Evolutionary conservation across 64 coral and sea anemone genomes (phyloP), one percentile per base, ranked within the genome.

Genomic region (Montipora sp.): DNA sequence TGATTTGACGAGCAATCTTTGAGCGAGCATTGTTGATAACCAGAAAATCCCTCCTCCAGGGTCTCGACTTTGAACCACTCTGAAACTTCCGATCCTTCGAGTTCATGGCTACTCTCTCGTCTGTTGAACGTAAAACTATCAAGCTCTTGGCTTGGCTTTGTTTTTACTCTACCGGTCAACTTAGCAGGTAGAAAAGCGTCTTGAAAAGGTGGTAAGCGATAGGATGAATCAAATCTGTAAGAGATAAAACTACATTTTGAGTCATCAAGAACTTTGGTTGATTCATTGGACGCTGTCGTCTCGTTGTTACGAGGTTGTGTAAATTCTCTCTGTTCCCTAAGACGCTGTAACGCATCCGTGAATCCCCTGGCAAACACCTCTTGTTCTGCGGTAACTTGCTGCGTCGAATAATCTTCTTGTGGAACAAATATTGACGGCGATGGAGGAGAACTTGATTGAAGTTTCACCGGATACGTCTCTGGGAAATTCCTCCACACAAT

Each of bases 281-380:
- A 87, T 90, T 71, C 92, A 13, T 84, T 87, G 2, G 77, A 61
- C 73, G 90, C 53, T 9, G 78, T 73, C 51, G 89, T 71, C 22
- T 69, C 49, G 15, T 57, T 50, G 27, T 94, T 81, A 3, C 51
- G 80, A 65, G 51, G 68, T 67, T 83, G 58, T 75, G 66, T 55
- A 47, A 77, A 73, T 79, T 89, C 83, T 21, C 70, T 98, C 77
- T 98, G 89, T 73, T 93, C 83, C 80, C 86, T 84, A 48, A 98
- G 84, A 53, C 90, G 94, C 47, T 98, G 92, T 48, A 98, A 75
- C 2, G 95, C 92, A 11, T 98, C 95, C 7, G 95, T 98, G 84
- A 98, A 98, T 20, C 95, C 95, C 7, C 92, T 87, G 3, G 93
- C 95, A 80, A 98, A 98, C 7, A 91, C 80, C 60, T 98, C 95